These are phyloP conservation scores for Siniperca chuatsi DNA, from an alignment of 2,113 vertebrate species.

Conservation along the genomic window DNA sequence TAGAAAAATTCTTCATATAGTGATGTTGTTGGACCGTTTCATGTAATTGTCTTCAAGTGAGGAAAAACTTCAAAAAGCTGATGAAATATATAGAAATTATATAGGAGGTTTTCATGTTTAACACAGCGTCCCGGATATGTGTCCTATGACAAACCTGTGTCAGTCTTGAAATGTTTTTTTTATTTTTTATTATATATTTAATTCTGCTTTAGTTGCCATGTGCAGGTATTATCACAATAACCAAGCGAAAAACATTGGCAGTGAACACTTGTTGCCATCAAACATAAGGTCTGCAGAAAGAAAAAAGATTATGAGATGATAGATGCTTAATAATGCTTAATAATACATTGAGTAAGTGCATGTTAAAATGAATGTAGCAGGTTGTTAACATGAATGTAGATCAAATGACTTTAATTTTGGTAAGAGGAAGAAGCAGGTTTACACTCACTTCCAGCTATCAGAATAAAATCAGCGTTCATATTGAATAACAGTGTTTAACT, in stretches of 20 bases:
- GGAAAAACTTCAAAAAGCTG: neutral
- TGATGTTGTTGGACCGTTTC: neutral
- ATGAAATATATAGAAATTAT: neutral
- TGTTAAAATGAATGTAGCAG: no score
- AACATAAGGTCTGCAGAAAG: neutral
- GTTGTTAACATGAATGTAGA: no score
- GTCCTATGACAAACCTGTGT: neutral
- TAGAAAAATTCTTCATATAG: neutral
- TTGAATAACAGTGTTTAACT: no score
- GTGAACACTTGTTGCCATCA: neutral
- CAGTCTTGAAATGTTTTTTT: neutral
- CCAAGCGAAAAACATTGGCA: neutral
- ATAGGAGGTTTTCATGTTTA: neutral
- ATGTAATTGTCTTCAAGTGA: neutral
- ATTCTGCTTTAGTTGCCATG: no score
- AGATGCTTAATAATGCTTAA: no score
- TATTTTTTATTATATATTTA: neutral
- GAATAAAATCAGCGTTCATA: no score
- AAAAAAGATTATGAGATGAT: neutral
- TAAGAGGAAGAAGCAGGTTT: no score
- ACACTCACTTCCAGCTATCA: no score
- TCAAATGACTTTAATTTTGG: no score
- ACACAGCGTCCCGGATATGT: neutral
- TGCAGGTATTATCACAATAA: neutral
- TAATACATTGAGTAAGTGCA: no score